Base-by-base conservation (phyloP, 2,888 invertebrate species). In the Ophion costatus region DNA sequence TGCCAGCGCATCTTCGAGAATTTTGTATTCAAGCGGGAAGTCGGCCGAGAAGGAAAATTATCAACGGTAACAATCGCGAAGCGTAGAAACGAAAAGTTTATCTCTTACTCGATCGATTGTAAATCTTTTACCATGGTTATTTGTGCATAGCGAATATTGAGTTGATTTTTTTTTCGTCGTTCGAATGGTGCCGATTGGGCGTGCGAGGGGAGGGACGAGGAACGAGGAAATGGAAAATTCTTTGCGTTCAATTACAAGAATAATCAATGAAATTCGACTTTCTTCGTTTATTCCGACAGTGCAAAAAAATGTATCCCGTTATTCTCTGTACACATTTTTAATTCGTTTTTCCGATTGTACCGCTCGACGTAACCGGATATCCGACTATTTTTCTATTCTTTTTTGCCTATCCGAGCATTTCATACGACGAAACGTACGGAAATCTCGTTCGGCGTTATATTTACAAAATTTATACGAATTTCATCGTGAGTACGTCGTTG, bases 251-350 rank as follows among this genome's bases (percentile, higher is more conserved):
- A 29, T 29, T 6, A 56, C 17, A 17, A 51, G 14, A 74, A 74
- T 61, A 22, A 61, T 42, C 20, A 24, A 38, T 1, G 38, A 63
- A 74, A 57, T 51, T 63, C 6, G 33, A 38, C 38, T 17, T 33
- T 63, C 22, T 66, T 29, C 14, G 10, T 67, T 70, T 29, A 67
- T 66, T 76, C 1, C n/a, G 33, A 38, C 57, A 77, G 77, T 77
- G 77, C 42, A 67, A 77, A 77, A 77, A 67, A 38, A 64, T 77
- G 22, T 67, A 66, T 67, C 42, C 59, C 38, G 51, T 75, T 51
- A 24, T 70, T 79, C 56, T 84, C 74, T 84, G 77, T 83, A 83
- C 83, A 84, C 22, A 71, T 77, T 67, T 66, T 66, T 33, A 64
- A 59, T 76, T 67, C 38, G 7, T 78, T 69, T 9, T 51, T 20